Evolutionary conservation across 2,113 vertebrate species (phyloP), one percentile per base, ranked within the genome.

Genomic region (Sinocyclocheilus maitianheensis): DNA sequence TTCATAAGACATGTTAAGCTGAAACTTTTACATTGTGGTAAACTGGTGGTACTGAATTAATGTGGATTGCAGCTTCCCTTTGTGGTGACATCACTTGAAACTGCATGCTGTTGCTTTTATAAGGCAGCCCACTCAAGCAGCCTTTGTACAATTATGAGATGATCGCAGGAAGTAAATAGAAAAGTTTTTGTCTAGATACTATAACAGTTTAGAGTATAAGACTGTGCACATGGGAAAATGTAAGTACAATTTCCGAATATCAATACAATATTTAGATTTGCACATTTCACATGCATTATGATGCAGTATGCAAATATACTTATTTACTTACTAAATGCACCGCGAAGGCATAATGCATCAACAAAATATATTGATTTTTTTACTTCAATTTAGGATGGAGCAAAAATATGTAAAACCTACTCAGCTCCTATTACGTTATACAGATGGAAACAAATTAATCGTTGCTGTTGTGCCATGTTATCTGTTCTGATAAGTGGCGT

Each of bases 161-260:
- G 67, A 85, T 87, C 55, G 77, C 43, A 34, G 55, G 77, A 55
- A 34, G 72, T 34, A 55, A 76, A 51, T 16, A 51, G 63, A 62
- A 75, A 72, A 20, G 5, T 24, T 62, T 67, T 75, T 84, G 76
- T 34, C 58, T 37, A 37, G 43, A 53, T 69, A 10, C 18, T 18
- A 74, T 53, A 82, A 30, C 22, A 9, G 43, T 81, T 43, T 30
- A 40, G 14, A 62, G 58, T 60, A 87, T 72, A 78, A 63, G 75
- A 85, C 55, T 58, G 93, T 95, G 93, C 94, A 93, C 90, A 95
- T 94, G 93, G 94, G 94, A 67, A 95, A 95, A 95, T 91, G 95
- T 95, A 89, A 95, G 95, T 95, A 94, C 76, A 53, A 16, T n/a
- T 80, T 74, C 8, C 74, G 2, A 53, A 79, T 79, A 79, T 51